Evolutionary conservation across 2,797 vertebrate species (phyloP).

Genomic region (Enteromius thamalakanensis): DNA sequence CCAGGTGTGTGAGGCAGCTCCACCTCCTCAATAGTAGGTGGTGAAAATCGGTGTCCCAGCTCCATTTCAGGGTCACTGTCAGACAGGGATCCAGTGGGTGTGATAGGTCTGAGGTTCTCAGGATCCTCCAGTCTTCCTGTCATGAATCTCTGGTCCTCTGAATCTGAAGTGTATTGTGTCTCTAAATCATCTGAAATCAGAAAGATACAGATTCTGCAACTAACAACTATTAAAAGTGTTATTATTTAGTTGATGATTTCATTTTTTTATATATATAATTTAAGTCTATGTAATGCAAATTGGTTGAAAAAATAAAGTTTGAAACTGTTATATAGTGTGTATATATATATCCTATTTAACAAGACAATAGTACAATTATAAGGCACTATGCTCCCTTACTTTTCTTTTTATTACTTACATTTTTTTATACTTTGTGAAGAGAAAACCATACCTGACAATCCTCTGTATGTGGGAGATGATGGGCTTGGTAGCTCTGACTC

Average conservation of each 20-base stretch:
- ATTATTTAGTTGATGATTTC: neutral
- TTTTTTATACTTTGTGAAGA: neutral
- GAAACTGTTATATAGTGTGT: neutral
- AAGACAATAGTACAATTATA: too few relatives aligned
- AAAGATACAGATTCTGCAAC: constrained; percentile 18
- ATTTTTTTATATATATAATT: neutral
- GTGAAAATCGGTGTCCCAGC: constrained; percentile 70
- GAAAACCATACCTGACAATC: constrained; percentile 43
- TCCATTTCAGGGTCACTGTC: constrained; percentile 77
- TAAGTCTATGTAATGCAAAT: neutral
- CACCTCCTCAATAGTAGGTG: constrained; percentile 74
- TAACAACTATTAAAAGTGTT: neutral
- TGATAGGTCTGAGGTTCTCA: constrained; percentile 69
- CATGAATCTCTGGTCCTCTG: constrained; percentile 28
- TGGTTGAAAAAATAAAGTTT: neutral
- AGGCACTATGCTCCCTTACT: neutral
- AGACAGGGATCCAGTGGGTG: constrained; percentile 77
- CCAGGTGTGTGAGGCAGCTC: constrained; percentile 84
- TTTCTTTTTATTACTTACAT: neutral
- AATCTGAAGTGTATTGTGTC: constrained; percentile 70
- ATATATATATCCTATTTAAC: too few relatives aligned
- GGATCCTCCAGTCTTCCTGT: constrained; percentile 65
- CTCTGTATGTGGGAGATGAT: constrained; percentile 46
- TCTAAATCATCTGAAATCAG: constrained; percentile 69
- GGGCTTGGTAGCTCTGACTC: constrained; percentile 58